Evolutionary conservation across 2,113 vertebrate genomes (phyloP), one percentile per base, ranked within the genome.

Genomic region (Guaruba guarouba): DNA sequence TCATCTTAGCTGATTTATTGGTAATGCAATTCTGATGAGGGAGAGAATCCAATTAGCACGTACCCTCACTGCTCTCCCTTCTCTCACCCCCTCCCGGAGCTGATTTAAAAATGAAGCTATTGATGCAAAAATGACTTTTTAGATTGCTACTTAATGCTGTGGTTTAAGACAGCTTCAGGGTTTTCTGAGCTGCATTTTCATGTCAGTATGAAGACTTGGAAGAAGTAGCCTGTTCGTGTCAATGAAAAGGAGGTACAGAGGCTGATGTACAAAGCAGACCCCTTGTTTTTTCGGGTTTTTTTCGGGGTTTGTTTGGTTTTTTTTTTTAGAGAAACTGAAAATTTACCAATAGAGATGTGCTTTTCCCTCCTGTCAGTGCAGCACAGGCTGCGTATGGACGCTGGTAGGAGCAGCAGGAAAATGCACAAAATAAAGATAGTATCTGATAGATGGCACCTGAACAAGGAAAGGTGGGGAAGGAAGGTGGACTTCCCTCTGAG

Each of bases 1-100:
- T 93, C 76, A 8, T 94, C 90, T 81, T 95, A 76, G 70, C n/a
- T 96, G 75, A 94, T 94, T 93, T 97, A 86, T 94, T 95, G 67
- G 75, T 86, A 93, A 93, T 83, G 67, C 55, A 95, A 48, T 90
- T 29, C 13, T 92, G 41, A 78, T 88, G 80, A 91, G 79, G 74
- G 68, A 57, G 57, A 92, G 70, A 94, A 89, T 83, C 92, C 62
- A 78, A 93, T 87, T 93, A 86, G 88, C 70, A 77, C 5, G 2
- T 48, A 29, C 43, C 78, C 69, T 48, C 67, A 76, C 48, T 74
- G 23, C 27, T 87, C 11, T 76, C 17, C 24, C 4, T 81, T 85
- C 86, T 95, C 86, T 96, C 91, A 51, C 64, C 35, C 82, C 81
- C 52, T 89, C 82, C 67, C 37, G n/a, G 68, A 81, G 52, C 79